Evolutionary conservation across 2,888 invertebrate species (phyloP), one percentile per base, ranked within the genome.

Genomic region (Tipula confusa): DNA sequence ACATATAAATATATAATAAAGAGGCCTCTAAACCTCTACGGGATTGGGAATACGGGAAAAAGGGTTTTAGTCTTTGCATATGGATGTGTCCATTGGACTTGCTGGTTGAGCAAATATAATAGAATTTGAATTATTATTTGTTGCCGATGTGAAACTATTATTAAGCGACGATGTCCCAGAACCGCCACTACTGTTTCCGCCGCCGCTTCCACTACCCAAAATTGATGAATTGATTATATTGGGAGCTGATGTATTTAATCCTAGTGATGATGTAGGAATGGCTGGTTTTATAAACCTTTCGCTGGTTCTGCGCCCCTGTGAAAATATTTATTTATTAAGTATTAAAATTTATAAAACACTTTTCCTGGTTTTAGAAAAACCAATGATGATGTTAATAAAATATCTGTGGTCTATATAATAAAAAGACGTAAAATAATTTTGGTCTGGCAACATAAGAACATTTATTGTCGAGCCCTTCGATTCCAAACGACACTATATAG

Each of bases 201-300:
- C 83, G 5, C 83, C 43, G 38, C 84, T 79, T n/a, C 83, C 82
- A 43, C 79, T 83, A 0, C 82, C 82, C 48, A 83, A 48, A 48
- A 43, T 83, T 48, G 83, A 83, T 29, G 83, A 29, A 5, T 28
- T 29, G 83, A 89, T 86, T 85, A 89, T 88, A 86, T 89, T 89
- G 83, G 89, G 89, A 86, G 89, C 88, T 84, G 89, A 89, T 84
- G 89, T 91, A 84, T 91, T 92, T 1, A 92, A 89, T 84, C 90
- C 91, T 85, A 91, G 88, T 86, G 91, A 90, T 85, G 90, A 90
- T 85, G 91, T 91, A 84, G 95, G 96, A 88, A 95, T 93, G 84
- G 96, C 96, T 84, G 96, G 96, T 89, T 96, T 96, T 84, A 96
- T 94, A 88, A 96, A 96, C 86, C 96, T 92, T 88, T 96, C 96